Evolutionary conservation across 2,113 vertebrate genomes (phyloP).

Genomic region (Phalacrocorax carbo): DNA sequence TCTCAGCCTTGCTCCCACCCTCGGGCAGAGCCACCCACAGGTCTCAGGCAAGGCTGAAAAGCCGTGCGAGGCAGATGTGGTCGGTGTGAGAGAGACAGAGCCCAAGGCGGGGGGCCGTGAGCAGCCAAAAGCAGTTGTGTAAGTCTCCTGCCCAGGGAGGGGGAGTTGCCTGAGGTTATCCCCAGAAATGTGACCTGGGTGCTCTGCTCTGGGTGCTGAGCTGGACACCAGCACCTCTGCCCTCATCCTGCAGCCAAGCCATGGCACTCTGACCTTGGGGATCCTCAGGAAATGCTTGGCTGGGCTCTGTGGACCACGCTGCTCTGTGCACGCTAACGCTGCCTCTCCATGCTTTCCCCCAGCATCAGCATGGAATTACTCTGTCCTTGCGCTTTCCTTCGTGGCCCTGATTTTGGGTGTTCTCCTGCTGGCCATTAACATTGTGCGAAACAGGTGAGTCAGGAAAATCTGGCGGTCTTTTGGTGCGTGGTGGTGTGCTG

Average conservation of each 20-base stretch:
- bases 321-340: not conserved
- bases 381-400: slow-evolving; percentile 74
- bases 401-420: slow-evolving; percentile 77
- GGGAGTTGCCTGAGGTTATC: not conserved
- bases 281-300: not conserved
- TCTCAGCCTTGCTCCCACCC: not conserved
- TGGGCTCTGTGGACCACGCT: not conserved
- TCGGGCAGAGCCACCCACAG: not conserved
- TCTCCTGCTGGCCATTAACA: slow-evolving; percentile 77
- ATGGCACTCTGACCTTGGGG: not conserved
- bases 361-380: slow-evolving; percentile 84
- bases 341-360: not conserved
- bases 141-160: not conserved
- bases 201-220: not conserved
- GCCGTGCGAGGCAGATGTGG: not conserved
- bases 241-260: not conserved
- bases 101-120: rapidly evolving
- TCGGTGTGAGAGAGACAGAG: not conserved
- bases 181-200: not conserved
- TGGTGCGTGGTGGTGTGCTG: not conserved
- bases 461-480: not conserved
- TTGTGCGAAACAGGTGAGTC: slow-evolving; percentile 83
- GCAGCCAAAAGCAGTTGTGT: not conserved
- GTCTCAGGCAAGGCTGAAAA: not conserved
- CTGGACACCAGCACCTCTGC: not conserved